These are phyloP conservation scores for Manis javanica DNA, from an alignment of 2,797 vertebrate genomes.

Conservation along the genomic window DNA sequence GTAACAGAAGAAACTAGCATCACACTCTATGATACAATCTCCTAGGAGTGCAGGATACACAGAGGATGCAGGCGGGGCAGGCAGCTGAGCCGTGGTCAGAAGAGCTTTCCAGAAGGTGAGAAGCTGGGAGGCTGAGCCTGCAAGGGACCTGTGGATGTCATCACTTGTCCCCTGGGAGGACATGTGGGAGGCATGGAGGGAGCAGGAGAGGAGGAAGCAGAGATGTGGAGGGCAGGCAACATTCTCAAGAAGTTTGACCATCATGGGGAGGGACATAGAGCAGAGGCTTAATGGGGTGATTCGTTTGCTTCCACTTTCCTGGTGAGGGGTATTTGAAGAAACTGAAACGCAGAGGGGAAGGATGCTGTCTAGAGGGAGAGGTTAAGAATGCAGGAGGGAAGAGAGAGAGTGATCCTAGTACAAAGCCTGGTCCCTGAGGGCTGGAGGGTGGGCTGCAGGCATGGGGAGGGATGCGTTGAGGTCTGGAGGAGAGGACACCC, in stretches of 20 bases:
- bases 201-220: fast-evolving
- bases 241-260: neutral
- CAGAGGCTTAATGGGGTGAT: neutral
- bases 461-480: neutral
- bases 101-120: neutral
- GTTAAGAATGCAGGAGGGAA: neutral
- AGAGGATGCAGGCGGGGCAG: fast-evolving
- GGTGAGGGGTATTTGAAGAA: neutral
- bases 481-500: neutral
- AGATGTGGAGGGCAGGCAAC: neutral
- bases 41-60: neutral
- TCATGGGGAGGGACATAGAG: neutral
- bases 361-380: neutral
- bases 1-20: neutral
- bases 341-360: neutral
- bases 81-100: fast-evolving
- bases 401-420: neutral
- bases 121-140: neutral
- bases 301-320: neutral
- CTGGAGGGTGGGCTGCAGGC: neutral
- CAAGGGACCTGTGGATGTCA: neutral
- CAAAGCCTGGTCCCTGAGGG: neutral
- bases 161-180: neutral
- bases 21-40: fast-evolving
- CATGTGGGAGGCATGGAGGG: neutral